These are phyloP conservation scores for Andrena hattorfiana DNA, from an alignment of 2,888 invertebrate genomes.

Conservation along the genomic window DNA sequence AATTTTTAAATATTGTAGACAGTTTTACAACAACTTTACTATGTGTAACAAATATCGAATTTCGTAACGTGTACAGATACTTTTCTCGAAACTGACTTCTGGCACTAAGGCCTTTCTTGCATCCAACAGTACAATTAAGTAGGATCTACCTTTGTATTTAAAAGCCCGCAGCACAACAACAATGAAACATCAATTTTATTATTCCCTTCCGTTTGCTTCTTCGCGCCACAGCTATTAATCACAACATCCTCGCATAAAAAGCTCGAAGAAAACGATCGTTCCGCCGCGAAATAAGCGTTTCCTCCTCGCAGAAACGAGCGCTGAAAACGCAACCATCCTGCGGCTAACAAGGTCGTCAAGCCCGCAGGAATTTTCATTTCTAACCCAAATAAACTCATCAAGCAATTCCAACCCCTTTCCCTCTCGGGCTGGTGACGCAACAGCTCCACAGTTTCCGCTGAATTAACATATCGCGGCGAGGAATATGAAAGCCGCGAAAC, in stretches of 20 bases:
- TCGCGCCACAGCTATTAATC: no score
- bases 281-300: neutral
- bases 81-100: no score
- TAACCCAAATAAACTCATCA: constrained; percentile 21
- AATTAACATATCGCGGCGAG: constrained; percentile 23
- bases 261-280: neutral
- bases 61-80: no score
- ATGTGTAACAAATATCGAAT: no score
- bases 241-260: no score
- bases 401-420: constrained; percentile 3
- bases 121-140: no score
- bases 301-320: neutral
- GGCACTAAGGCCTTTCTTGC: no score
- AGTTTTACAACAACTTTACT: no score
- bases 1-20: no score
- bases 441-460: neutral
- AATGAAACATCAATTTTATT: no score
- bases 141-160: no score
- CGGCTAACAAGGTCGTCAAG: constrained; percentile 3
- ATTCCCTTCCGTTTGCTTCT: no score
- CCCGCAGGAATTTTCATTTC: constrained; percentile 11
- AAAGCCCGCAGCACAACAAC: neutral
- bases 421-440: neutral
- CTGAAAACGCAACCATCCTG: neutral
- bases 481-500: neutral